Base-by-base conservation (phyloP, 2,113 vertebrate species). In the Hippocampus comes region DNA sequence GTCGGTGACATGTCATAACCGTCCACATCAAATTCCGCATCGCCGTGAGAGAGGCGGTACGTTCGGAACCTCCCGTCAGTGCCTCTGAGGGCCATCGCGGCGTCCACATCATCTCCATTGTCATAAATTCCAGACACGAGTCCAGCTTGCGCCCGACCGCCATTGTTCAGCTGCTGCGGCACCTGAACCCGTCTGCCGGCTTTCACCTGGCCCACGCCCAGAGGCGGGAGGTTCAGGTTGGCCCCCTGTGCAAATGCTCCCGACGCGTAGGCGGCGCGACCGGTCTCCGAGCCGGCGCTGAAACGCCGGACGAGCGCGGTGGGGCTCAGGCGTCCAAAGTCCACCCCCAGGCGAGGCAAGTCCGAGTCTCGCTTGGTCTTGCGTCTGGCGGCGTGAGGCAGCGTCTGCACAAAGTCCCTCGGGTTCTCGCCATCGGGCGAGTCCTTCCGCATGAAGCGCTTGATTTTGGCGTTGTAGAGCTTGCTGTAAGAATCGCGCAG, bases 381-480 rank as follows among this genome's bases (percentile, higher is more conserved):
- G 59, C 72, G 63, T 61, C 72, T 85, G 30, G 82, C 53, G 25
- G 75, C 63, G 21, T 51, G 68, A 20, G 79, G 56, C 21, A 23
- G 66, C 23, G 64, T 15, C 70, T 51, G 51, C 21, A 12, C 7
- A 14, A 63, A 51, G 60, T 46, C n/a, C 4, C 72, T 70, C 9
- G 41, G 12, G 1, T 71, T 76, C 8, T 65, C 69, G 25, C 57
- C 5, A 57, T 48, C 23, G 18, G 30, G 9, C 21, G 23, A 9
- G 63, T 80, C 70, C n/a, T 34, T 72, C 72, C 55, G 90, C 73
- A 93, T 85, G 67, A 85, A 92, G 82, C 23, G 92, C 79, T 79
- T 93, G 78, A 93, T 90, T 84, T 90, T 93, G 67, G 78, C 12
- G 63, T 91, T 90, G 85, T 78, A 93, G 70, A 93, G 84, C 80